phyloP scores from a whole-genome alignment of 2,888 invertebrate species.

The Dolichomitus sp. region DNA sequence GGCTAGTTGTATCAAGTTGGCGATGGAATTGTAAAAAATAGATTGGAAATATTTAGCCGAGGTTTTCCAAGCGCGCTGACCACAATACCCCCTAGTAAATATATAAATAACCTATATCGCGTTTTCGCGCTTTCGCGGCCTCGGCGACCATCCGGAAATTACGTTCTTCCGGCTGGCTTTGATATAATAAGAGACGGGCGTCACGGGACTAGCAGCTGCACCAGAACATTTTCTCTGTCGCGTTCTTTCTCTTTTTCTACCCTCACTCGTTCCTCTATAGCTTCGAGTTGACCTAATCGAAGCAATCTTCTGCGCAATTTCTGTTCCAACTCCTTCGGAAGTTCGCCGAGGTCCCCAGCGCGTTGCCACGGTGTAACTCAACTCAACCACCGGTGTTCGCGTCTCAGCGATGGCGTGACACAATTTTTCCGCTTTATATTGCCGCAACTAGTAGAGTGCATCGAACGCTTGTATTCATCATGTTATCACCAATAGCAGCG shows the following conservation, averaged over 20 bases:
- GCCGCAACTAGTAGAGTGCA: neutral
- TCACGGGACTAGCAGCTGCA: conserved; percentile 42
- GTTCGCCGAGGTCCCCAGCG: conserved; percentile 8
- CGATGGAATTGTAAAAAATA: too few relatives aligned
- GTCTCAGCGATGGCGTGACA: conserved; percentile 4
- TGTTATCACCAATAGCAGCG: neutral
- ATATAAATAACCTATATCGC: conserved; percentile 11
- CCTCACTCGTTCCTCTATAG: neutral
- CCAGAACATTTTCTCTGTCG: conserved; percentile 35
- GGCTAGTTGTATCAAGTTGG: too few relatives aligned
- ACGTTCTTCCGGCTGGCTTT: conserved; percentile 62
- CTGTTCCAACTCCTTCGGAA: conserved; percentile 41
- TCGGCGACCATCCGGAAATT: conserved; percentile 61
- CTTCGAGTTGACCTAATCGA: conserved; percentile 54
- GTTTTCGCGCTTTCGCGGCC: conserved; percentile 35
- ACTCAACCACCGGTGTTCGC: neutral
- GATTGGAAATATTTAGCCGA: too few relatives aligned
- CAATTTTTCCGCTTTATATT: conserved; percentile 8
- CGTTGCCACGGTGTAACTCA: neutral
- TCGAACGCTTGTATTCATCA: neutral
- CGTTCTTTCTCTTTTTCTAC: neutral
- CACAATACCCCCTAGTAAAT: too few relatives aligned
- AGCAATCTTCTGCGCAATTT: conserved; percentile 52
- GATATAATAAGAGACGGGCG: conserved; percentile 57
- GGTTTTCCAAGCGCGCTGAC: too few relatives aligned